phyloP scores from a whole-genome alignment of 2,888 invertebrate species.

The Limnephilus rhombicus region DNA sequence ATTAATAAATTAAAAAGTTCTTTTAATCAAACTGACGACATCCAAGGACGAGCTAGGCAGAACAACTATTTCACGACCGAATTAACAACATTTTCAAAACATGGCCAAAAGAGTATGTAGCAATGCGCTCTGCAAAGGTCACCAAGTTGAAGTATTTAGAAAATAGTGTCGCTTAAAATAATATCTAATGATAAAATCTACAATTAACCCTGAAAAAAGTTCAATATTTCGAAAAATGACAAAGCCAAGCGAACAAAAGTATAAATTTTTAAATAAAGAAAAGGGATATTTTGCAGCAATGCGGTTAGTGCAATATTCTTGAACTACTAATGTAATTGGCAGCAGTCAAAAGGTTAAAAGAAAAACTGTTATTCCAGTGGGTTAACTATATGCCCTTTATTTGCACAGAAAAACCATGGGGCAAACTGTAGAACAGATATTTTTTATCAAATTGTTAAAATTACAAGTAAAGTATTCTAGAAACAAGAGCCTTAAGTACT shows the following conservation, averaged over 20 bases:
- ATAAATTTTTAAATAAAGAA: too few species aligned
- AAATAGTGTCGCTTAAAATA: neutral
- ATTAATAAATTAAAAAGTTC: constrained; percentile 25
- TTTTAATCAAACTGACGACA: neutral
- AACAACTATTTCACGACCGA: constrained; percentile 7
- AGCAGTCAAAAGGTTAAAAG: neutral
- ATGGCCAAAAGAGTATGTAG: neutral
- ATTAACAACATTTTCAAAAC: neutral
- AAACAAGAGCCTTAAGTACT: neutral
- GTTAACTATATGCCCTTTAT: neutral
- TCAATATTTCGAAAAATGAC: too few species aligned
- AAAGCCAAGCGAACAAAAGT: too few species aligned
- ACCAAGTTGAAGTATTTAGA: too few species aligned
- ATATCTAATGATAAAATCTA: neutral
- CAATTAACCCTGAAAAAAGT: too few species aligned
- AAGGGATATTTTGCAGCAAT: neutral
- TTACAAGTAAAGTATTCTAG: too few species aligned
- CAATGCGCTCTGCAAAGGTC: neutral
- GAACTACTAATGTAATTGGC: neutral
- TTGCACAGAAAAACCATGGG: neutral
- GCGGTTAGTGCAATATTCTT: neutral
- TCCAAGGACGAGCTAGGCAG: constrained; percentile 2
- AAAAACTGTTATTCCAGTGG: neutral
- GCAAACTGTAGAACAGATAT: too few species aligned
- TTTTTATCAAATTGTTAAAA: too few species aligned